Conservation (phyloP, 2,888 invertebrate species). For the Nomada hirtipes region DNA sequence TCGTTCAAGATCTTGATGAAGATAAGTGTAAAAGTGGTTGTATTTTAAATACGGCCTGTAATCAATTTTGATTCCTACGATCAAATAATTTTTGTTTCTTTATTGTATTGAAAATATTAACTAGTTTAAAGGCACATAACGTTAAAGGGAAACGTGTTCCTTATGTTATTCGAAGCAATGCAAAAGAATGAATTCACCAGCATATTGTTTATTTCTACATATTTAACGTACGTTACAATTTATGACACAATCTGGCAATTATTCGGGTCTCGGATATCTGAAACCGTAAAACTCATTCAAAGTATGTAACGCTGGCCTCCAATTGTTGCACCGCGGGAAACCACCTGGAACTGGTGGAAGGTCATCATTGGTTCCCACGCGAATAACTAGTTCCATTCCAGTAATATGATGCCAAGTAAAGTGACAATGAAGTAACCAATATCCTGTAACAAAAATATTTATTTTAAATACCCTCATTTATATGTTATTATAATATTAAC, state of each 20-base stretch:
- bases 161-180: no score
- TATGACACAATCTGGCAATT: background rate
- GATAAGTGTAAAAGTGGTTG: background rate
- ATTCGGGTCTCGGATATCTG: background rate
- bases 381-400: slow-evolving; percentile 77
- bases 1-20: background rate
- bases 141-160: no score
- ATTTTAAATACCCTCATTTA: background rate
- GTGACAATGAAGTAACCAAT: slow-evolving; percentile 79
- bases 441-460: slow-evolving; percentile 68
- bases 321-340: slow-evolving; percentile 59
- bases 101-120: no score
- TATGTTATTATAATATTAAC: background rate
- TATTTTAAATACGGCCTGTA: background rate
- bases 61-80: no score
- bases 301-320: slow-evolving; percentile 29
- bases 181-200: background rate
- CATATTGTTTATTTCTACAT: no score
- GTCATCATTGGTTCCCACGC: slow-evolving; percentile 67
- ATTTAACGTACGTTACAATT: background rate
- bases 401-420: slow-evolving; percentile 73
- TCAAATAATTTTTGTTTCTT: no score
- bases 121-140: no score
- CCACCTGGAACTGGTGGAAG: slow-evolving; percentile 70
- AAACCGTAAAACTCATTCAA: slow-evolving; percentile 27